These are phyloP conservation scores for Mungos mungo DNA, from an alignment of 2,113 vertebrate genomes.

Conservation along the genomic window DNA sequence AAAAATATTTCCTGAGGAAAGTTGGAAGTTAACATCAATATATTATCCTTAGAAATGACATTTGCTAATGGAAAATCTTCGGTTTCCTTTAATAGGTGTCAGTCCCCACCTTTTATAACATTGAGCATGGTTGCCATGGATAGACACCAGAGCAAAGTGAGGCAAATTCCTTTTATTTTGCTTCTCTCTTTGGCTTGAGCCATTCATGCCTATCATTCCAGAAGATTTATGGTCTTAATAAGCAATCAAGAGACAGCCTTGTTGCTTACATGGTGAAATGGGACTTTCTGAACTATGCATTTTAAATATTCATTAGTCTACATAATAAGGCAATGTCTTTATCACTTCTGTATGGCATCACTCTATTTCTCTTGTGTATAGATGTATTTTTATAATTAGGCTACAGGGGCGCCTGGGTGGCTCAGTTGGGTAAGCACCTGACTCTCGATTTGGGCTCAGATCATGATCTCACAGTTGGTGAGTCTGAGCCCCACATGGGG, in stretches of 20 bases:
- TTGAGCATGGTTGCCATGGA: background rate
- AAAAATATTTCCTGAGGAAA: slow-evolving; percentile 58
- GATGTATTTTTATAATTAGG: slow-evolving; percentile 25
- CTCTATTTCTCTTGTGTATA: background rate
- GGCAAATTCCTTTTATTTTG: background rate
- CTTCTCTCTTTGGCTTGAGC: background rate
- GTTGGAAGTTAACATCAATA: slow-evolving; percentile 67
- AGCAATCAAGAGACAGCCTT: slow-evolving; percentile 31
- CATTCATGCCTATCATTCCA: background rate
- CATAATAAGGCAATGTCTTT: background rate
- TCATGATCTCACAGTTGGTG: too few species aligned
- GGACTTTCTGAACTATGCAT: background rate
- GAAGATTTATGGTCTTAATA: slow-evolving; percentile 33
- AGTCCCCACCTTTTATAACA: background rate
- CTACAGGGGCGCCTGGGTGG: background rate
- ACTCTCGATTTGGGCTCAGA: too few species aligned
- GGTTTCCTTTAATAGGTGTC: background rate
- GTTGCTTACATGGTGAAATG: background rate
- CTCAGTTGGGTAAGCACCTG: too few species aligned
- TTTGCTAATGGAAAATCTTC: slow-evolving; percentile 37
- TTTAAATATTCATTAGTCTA: slow-evolving; percentile 18
- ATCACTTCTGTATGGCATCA: background rate
- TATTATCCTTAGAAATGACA: slow-evolving; percentile 62
- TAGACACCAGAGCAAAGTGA: background rate
- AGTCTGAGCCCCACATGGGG: too few species aligned